Evolutionary conservation across 2,888 invertebrate species (phyloP), one percentile per base, ranked within the genome.

Genomic region (Epiblema foenella): DNA sequence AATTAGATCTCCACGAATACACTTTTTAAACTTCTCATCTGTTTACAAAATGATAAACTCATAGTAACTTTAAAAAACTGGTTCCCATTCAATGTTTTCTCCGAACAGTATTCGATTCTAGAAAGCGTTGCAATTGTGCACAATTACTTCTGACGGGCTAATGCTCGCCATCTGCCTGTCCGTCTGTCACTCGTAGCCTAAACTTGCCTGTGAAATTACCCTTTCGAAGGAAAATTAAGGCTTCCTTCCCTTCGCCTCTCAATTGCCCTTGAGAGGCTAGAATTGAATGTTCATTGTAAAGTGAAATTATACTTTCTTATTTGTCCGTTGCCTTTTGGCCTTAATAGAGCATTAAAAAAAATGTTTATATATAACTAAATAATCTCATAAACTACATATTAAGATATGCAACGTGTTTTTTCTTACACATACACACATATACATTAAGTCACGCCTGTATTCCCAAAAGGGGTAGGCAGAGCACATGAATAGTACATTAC

Each of bases 101-200:
- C 73, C 74, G 64, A 71, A 70, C 74, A 70, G 64, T 58, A 62
- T 59, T 63, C 37, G 67, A 69, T 74, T 74, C 70, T 75, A 75
- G 75, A 75, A 75, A 77, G 74, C 69, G 64, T 74, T 72, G 59
- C 68, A 65, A 72, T 72, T 70, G 74, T 73, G 42, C 65, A 75
- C 75, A 77, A 77, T 79, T 75, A 80, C 72, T 75, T 67, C 68
- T 80, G 80, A 83, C 78, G 77, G 73, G 73, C 72, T 79, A 78
- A 79, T 81, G 79, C 68, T 74, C 66, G 70, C 70, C 77, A 76
- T 75, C 81, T 78, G 80, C 77, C 77, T 76, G 79, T 81, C 82
- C 71, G 76, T 75, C 78, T 66, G 75, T 78, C 78, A 75, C 74
- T 76, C 65, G 33, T 68, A 69, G 57, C 52, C 69, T 73, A 68